Evolutionary conservation across 2,797 vertebrate species (phyloP).

Genomic region (Luscinia luscinia): DNA sequence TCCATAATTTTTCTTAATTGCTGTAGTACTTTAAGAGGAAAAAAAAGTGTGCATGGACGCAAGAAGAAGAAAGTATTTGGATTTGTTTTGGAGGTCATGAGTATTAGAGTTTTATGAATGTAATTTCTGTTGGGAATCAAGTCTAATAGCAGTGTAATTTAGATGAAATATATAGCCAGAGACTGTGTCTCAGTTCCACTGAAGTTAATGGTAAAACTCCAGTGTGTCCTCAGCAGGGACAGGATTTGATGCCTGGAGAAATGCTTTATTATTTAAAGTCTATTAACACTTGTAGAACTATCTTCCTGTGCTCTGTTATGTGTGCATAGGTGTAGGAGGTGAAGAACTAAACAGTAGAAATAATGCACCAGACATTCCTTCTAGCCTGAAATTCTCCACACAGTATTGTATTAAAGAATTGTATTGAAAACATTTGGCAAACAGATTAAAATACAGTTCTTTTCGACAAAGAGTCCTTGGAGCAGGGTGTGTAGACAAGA

Average conservation of each 20-base stretch:
- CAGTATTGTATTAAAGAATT: constrained; percentile 28
- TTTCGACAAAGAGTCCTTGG: constrained; percentile 12
- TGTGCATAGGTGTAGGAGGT: background rate
- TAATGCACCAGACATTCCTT: background rate
- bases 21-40: background rate
- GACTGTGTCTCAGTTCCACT: background rate
- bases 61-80: background rate
- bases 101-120: background rate
- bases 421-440: constrained; percentile 62
- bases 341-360: background rate
- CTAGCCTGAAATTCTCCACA: background rate
- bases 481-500: background rate
- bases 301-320: background rate
- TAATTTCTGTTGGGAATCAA: constrained; percentile 21
- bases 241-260: constrained; percentile 8
- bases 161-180: background rate
- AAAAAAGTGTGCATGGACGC: fast-evolving
- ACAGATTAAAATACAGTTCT: constrained; percentile 64
- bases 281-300: constrained; percentile 12
- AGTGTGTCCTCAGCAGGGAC: background rate
- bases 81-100: background rate
- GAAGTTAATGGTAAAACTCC: background rate
- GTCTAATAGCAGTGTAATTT: constrained; percentile 37
- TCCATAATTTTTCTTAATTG: background rate
- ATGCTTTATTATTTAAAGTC: background rate